Base-by-base conservation (phyloP, 2,888 invertebrate species). In the Hofmannophila pseudospretella region DNA sequence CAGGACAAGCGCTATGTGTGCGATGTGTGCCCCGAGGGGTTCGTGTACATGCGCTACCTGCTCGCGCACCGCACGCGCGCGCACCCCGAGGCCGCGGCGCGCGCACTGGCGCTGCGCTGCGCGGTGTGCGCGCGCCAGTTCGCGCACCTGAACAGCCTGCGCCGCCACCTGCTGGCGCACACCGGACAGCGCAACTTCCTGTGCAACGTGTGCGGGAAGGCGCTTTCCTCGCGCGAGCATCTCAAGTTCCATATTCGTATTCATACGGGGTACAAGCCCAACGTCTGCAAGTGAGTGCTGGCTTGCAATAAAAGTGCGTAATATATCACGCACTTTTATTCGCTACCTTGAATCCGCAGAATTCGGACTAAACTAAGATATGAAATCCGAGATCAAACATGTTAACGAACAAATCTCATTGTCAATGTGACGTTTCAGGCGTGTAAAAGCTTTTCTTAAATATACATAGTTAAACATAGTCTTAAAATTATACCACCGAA, bases 231-330 rank as follows among this genome's bases (percentile, higher is more conserved):
- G 39, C 71, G 88, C 28, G 90, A 90, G 22, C 90, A 90, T 49
- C 78, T 90, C 47, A 90, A 89, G 63, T 89, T 90, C 57, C 90
- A 90, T 58, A 79, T 89, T 43, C 72, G 90, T 23, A 90, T 90
- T 32, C 90, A 90, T 60, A 89, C 89, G 1, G 90, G 90, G 0
- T 89, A 89, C 67, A 90, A 90, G 66, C 90, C 90, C 0, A 87
- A 90, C 52, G 82, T 89, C 1, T 90, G 90, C 77, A 86, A 86
- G 71, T 68, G 1, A 45, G 65, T 55, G 12, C 11, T 8, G n/a
- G n/a, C n/a, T n/a, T n/a, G n/a, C n/a, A n/a, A n/a, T n/a, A n/a
- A n/a, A n/a, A n/a, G n/a, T n/a, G n/a, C n/a, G n/a, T n/a, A n/a
- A n/a, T n/a, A n/a, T n/a, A n/a, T n/a, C n/a, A n/a, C n/a, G n/a